phyloP scores from a whole-genome alignment of 2,113 vertebrate genomes.

The Oncorhynchus keta region DNA sequence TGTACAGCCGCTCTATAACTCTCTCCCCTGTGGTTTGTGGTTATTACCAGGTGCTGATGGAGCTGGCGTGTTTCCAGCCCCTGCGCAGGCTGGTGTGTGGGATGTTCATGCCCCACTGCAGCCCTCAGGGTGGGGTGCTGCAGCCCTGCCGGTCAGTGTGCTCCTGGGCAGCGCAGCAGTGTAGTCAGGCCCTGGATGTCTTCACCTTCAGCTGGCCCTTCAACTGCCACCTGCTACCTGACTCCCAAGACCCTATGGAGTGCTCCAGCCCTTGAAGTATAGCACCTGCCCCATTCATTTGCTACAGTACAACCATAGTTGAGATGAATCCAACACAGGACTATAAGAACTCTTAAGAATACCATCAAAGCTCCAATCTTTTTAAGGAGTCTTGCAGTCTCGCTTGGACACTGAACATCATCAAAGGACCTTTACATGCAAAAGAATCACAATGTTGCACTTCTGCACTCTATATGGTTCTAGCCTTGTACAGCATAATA shows the following conservation, averaged over 20 bases:
- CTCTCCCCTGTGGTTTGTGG: background rate
- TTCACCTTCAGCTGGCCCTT: slow-evolving; percentile 78
- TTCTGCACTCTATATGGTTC: background rate
- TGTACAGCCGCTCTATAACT: background rate
- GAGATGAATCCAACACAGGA: background rate
- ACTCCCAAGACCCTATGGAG: slow-evolving; percentile 76
- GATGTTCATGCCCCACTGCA: slow-evolving; percentile 90
- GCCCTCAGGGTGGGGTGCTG: slow-evolving; percentile 71
- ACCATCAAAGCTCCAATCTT: too few relatives aligned
- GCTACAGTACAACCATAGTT: too few relatives aligned
- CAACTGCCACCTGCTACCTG: slow-evolving; percentile 89
- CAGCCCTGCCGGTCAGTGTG: slow-evolving; percentile 91
- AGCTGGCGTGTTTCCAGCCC: slow-evolving; percentile 84
- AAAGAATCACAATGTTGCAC: background rate
- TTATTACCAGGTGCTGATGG: slow-evolving; percentile 81
- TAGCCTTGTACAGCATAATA: background rate
- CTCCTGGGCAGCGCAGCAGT: slow-evolving; percentile 79
- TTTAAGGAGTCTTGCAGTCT: slow-evolving; percentile 67
- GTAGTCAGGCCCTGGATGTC: slow-evolving; percentile 69
- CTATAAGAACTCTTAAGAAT: background rate
- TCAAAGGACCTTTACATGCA: background rate
- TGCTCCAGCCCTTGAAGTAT: slow-evolving; percentile 79
- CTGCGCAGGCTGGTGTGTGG: slow-evolving; percentile 72
- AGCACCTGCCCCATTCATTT: too few relatives aligned
- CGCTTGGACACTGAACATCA: background rate